These are phyloP conservation scores for Hydropotes inermis DNA, from an alignment of 2,113 vertebrate species.

Conservation along the genomic window DNA sequence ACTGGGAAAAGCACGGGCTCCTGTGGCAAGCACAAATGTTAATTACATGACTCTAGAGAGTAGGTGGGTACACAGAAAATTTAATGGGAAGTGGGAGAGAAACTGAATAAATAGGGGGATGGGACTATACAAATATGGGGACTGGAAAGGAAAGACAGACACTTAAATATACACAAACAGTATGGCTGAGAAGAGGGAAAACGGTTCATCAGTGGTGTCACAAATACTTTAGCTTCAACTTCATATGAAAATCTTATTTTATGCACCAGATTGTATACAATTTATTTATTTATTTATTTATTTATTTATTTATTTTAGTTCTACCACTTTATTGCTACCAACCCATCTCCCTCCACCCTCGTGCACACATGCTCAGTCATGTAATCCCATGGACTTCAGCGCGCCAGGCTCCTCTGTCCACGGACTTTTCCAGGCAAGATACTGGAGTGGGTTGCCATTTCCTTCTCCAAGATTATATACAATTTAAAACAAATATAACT, in stretches of 20 bases:
- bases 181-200: neutral
- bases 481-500: constrained; percentile 66
- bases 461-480: neutral
- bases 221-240: neutral
- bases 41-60: neutral
- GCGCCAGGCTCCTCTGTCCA: too few relatives aligned
- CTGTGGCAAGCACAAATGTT: neutral
- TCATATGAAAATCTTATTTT: constrained; percentile 10
- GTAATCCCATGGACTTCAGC: too few relatives aligned
- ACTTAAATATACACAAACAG: neutral
- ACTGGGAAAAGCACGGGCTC: neutral
- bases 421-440: too few relatives aligned
- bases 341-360: too few relatives aligned
- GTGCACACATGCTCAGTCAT: too few relatives aligned
- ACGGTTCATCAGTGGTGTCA: neutral
- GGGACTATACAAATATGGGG: neutral
- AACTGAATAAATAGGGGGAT: neutral
- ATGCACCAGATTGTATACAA: constrained; percentile 50
- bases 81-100: neutral
- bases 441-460: too few relatives aligned
- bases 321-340: too few relatives aligned
- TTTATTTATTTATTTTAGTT: too few relatives aligned
- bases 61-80: neutral
- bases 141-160: neutral
- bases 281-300: neutral